Base-by-base conservation (phyloP, 2,797 vertebrate species). In the Sebastes melanostomus region DNA sequence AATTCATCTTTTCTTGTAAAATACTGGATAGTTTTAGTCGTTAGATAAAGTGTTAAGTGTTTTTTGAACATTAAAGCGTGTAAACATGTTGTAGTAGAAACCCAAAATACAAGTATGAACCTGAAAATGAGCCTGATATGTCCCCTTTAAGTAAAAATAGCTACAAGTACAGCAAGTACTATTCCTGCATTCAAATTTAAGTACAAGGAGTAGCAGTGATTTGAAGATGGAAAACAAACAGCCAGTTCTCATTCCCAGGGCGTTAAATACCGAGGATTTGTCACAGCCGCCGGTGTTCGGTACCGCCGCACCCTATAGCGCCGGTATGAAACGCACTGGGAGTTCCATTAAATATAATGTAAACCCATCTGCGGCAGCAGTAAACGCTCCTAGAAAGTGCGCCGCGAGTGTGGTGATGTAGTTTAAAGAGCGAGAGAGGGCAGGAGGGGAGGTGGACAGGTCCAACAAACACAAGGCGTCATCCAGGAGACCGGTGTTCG, bases 241-340 rank as follows among this genome's bases (percentile, higher is more conserved):
- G 38, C 38, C 38, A 6, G 38, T 42, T 42, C 38, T 42, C 38
- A 42, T 42, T 42, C 38, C 38, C 14, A 46, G 14, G 38, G 38
- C 0, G 38, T 46, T 46, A 46, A 42, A 46, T 46, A 46, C 16
- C 3, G 16, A 46, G 42, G 16, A 18, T 46, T 46, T 46, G 16
- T 46, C 42, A 20, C 42, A 3, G 42, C 42, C 1, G 42, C 6
- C 3, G 6, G 38, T 46, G 38, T 46, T 46, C 0, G 38, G 38
- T 42, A 46, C 42, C 42, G 16, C 42, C 16, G 42, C 42, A 46
- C 42, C 42, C 42, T 4, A 0, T 46, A 46, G 1, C 0, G 3
- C 42, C 16, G 42, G 42, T 46, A 46, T 46, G 16, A 46, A 46
- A 46, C 16, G 42, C 42, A 46, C 42, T 3, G 42, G 42, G 42